A percentile compares a stretch with the other conserved stretches of the same genome.
These are phyloP conservation scores for Frankliniella intonsa DNA, from an alignment of 2,888 invertebrate genomes.

Conservation along the genomic window DNA sequence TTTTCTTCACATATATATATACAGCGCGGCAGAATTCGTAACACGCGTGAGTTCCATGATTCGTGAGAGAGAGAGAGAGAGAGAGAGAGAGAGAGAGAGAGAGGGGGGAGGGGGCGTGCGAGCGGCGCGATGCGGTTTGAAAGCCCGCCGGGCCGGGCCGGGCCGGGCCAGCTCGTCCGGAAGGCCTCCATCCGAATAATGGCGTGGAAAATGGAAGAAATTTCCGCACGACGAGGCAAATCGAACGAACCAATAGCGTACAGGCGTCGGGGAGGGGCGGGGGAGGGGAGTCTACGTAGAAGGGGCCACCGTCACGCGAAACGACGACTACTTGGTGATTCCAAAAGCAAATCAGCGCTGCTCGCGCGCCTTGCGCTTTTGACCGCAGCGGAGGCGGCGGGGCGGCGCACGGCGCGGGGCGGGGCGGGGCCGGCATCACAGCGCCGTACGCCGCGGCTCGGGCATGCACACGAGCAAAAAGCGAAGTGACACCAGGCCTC, in stretches of 20 bases:
- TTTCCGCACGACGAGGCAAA: constrained; percentile 1
- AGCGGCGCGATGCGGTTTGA: background rate
- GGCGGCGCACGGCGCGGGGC: too few species aligned
- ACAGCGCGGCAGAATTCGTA: too few species aligned
- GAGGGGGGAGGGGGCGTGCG: background rate
- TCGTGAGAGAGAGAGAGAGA: too few species aligned
- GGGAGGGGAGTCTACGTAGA: background rate
- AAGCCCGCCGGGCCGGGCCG: background rate
- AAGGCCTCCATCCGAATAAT: constrained; percentile 3
- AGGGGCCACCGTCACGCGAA: background rate
- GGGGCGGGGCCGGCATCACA: too few species aligned
- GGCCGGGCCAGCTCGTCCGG: background rate
- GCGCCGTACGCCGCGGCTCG: too few species aligned
- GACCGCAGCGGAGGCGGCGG: too few species aligned
- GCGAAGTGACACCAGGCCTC: too few species aligned
- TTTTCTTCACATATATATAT: too few species aligned
- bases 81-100: background rate
- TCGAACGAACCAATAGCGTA: background rate
- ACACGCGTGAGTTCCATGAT: too few species aligned
- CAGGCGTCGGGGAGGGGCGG: background rate
- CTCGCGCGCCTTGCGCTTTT: too few species aligned
- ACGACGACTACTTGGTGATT: too few species aligned
- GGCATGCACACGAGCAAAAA: too few species aligned
- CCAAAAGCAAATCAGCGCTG: background rate
- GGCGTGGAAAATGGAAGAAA: constrained; percentile 18